Evolutionary conservation across 1,140 invertebrate species (phyloP).

Genomic region (Drosophila cardini): DNA sequence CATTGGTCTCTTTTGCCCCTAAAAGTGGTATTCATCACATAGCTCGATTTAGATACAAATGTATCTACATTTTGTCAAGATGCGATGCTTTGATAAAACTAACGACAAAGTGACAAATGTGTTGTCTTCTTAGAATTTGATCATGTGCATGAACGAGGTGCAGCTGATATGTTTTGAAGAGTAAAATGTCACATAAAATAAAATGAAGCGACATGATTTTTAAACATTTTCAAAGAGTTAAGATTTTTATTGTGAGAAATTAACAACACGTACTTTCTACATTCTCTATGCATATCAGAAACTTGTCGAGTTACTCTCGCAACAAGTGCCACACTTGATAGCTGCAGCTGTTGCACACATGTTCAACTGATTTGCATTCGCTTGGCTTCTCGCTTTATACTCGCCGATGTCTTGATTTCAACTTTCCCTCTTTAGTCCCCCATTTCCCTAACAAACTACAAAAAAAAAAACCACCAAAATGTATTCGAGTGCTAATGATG

Average conservation of each 20-base stretch:
- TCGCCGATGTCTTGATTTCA: slow-evolving; percentile 17
- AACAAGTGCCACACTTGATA: slow-evolving; percentile 12
- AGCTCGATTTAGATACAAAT: slow-evolving; percentile 16
- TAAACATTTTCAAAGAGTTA: no score
- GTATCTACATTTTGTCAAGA: slow-evolving; percentile 20
- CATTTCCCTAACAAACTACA: not conserved
- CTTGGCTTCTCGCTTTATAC: slow-evolving; percentile 34
- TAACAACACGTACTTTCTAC: no score
- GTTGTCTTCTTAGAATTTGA: slow-evolving; percentile 3
- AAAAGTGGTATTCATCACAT: slow-evolving; percentile 3
- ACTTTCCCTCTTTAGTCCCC: slow-evolving; percentile 3
- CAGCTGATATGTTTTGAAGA: not conserved
- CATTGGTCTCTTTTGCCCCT: not conserved
- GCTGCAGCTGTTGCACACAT: slow-evolving; percentile 67
- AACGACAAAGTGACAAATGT: slow-evolving; percentile 37
- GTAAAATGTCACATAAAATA: no score
- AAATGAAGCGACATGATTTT: no score
- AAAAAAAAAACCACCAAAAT: slow-evolving; percentile 12
- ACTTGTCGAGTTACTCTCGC: slow-evolving; percentile 13
- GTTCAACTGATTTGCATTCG: slow-evolving; percentile 51
- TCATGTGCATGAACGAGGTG: slow-evolving; percentile 18
- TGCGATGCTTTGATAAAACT: slow-evolving; percentile 13
- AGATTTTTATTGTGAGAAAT: no score
- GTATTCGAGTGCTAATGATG: slow-evolving; percentile 56
- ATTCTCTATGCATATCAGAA: not conserved